These are phyloP conservation scores for Serilophus lunatus DNA, from an alignment of 2,113 vertebrate species.

Conservation along the genomic window DNA sequence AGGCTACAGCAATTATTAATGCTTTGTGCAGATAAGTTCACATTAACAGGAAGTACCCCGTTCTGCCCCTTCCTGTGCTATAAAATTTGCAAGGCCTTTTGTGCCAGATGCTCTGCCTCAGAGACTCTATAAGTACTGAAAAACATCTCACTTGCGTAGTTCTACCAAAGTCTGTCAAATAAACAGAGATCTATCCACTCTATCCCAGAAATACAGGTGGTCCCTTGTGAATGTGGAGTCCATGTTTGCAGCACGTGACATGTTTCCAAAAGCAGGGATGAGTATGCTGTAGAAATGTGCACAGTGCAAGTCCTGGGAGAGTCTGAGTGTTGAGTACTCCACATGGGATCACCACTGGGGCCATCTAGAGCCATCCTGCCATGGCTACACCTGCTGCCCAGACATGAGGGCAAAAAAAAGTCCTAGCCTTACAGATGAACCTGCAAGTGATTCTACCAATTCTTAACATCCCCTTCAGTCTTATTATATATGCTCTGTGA, in stretches of 20 bases:
- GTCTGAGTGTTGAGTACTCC: fast-evolving
- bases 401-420: neutral
- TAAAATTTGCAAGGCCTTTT: neutral
- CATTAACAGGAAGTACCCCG: neutral
- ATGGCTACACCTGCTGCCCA: neutral
- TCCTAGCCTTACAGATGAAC: neutral
- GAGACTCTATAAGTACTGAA: fast-evolving
- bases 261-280: neutral
- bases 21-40: neutral
- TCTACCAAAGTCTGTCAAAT: neutral
- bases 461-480: neutral
- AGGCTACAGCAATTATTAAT: neutral
- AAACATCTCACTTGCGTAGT: neutral
- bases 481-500: constrained; percentile 16
- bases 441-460: neutral
- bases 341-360: fast-evolving
- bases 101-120: neutral
- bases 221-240: neutral
- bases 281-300: neutral
- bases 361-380: neutral
- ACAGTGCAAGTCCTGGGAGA: neutral
- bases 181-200: neutral
- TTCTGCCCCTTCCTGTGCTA: neutral
- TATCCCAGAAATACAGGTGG: neutral
- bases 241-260: fast-evolving